These are phyloP conservation scores for Apamea epomidion DNA, from an alignment of 2,888 invertebrate species.

Conservation along the genomic window DNA sequence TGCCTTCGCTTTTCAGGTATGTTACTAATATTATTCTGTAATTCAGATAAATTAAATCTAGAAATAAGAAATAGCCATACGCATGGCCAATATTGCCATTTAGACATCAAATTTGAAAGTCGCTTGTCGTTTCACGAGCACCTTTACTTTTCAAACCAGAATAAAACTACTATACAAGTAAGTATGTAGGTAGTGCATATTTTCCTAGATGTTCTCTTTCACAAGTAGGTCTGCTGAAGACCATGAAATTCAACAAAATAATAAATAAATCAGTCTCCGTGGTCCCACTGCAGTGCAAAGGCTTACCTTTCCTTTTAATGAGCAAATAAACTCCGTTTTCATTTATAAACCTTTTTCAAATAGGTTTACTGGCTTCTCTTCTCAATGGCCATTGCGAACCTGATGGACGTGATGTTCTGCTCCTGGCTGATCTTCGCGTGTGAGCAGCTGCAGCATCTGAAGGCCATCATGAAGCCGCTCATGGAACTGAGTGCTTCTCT, in stretches of 20 bases:
- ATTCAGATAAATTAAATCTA: neutral
- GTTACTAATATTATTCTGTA: neutral
- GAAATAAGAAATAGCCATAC: no score
- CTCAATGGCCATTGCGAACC: constrained; percentile 91
- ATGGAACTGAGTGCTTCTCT: constrained; percentile 96
- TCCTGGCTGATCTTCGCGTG: constrained; percentile 96
- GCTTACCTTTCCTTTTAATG: no score
- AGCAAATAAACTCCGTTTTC: neutral
- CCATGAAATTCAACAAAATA: no score
- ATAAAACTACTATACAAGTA: no score
- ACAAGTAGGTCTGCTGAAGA: neutral
- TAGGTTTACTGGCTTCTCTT: constrained; percentile 93
- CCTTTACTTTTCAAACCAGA: no score
- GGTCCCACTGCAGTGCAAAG: no score
- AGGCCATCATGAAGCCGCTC: constrained; percentile 96
- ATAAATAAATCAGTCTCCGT: no score
- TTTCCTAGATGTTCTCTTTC: neutral
- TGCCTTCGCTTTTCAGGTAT: constrained; percentile 92
- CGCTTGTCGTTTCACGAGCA: no score
- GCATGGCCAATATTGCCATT: no score
- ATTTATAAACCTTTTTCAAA: neutral
- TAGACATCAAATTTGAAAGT: neutral
- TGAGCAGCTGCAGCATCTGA: constrained; percentile 95
- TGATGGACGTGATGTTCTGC: constrained; percentile 95
- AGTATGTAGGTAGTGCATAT: neutral